Conservation (phyloP, 2,888 invertebrate species). For the Drosophila putrida region DNA sequence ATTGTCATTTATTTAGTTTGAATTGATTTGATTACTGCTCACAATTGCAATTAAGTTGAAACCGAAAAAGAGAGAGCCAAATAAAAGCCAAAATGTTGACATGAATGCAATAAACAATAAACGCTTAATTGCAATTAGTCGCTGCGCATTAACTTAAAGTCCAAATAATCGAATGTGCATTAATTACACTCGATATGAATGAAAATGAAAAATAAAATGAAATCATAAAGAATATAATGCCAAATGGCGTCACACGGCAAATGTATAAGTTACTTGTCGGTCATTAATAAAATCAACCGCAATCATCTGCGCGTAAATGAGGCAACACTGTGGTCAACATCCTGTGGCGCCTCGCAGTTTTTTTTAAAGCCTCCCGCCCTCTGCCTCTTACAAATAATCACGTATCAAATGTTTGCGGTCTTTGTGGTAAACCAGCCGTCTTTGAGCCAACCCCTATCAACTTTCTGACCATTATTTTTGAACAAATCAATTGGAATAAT, state of each 20-base stretch:
- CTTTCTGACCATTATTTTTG: conserved; percentile 14
- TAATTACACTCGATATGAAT: conserved; percentile 36
- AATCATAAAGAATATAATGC: conserved; percentile 9
- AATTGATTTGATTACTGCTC: conserved; percentile 9
- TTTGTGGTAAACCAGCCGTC: conserved; percentile 59
- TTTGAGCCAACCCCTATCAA: conserved; percentile 9
- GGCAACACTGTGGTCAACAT: conserved; percentile 41
- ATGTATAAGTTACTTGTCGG: conserved; percentile 27
- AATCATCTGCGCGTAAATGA: conserved; percentile 59
- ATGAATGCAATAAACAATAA: conserved; percentile 44
- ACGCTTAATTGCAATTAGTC: conserved; percentile 74
- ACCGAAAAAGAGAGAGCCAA: conserved; percentile 25
- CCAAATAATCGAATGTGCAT: conserved; percentile 52
- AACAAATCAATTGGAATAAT: conserved; percentile 27
- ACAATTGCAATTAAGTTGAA: conserved; percentile 30
- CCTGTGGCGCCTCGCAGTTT: conserved; percentile 5
- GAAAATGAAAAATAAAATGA: conserved; percentile 12
- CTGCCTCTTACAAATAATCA: conserved; percentile 59
- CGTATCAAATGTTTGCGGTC: conserved; percentile 73
- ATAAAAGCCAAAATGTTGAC: conserved; percentile 40
- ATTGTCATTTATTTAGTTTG: conserved; percentile 16
- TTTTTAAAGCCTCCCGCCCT: not conserved
- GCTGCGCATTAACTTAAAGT: conserved; percentile 47
- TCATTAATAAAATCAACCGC: conserved; percentile 67
- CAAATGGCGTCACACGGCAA: conserved; percentile 25